Percentiles rank a stretch among this genome's conserved stretches.
phyloP scores from a whole-genome alignment of 2,888 invertebrate species.

The Stictocephala bisonia region DNA sequence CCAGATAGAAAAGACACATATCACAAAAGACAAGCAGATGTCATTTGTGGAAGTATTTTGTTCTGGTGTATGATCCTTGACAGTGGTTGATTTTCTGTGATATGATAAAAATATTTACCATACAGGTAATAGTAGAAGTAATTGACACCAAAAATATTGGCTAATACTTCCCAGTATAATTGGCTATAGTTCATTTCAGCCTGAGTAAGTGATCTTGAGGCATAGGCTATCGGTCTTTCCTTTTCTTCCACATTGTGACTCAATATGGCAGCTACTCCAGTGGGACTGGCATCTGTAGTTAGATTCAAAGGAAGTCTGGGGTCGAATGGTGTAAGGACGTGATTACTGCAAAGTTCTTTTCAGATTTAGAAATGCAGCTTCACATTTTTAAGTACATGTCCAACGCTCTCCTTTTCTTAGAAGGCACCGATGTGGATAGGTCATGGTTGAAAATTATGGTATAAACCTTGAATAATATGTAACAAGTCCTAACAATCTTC shows the following conservation, averaged over 20 bases:
- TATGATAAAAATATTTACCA: conserved; percentile 27
- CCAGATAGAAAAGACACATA: conserved; percentile 48
- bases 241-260: too few species aligned
- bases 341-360: too few species aligned
- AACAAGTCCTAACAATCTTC: too few species aligned
- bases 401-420: too few species aligned
- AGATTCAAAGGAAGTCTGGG: too few species aligned
- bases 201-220: conserved; percentile 46
- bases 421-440: too few species aligned
- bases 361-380: too few species aligned
- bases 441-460: too few species aligned
- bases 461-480: too few species aligned
- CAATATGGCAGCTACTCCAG: conserved; percentile 4
- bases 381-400: too few species aligned
- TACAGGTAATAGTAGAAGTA: conserved; percentile 49
- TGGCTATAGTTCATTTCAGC: conserved; percentile 50
- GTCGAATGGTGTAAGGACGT: too few species aligned
- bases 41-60: conserved; percentile 34
- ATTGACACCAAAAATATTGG: conserved; percentile 48
- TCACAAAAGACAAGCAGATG: conserved; percentile 37
- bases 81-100: conserved; percentile 48
- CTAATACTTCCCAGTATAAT: conserved; percentile 51
- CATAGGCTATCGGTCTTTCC: conserved; percentile 43
- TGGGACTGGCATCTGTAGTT: not conserved
- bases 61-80: conserved; percentile 46